Evolutionary conservation across 1,140 invertebrate species (phyloP).

Genomic region (Oryzaephilus surinamensis): DNA sequence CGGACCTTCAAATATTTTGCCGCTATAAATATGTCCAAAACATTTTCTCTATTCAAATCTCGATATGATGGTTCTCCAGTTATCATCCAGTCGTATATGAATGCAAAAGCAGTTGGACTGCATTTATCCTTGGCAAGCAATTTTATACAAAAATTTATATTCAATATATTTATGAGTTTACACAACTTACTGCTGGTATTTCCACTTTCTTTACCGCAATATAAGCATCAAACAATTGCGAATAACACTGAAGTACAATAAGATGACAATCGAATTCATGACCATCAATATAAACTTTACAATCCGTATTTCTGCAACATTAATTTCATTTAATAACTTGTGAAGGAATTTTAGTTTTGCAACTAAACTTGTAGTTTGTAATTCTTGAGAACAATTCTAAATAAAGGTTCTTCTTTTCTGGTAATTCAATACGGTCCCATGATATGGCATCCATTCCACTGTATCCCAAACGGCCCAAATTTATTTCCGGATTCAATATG

Average conservation of each 20-base stretch:
- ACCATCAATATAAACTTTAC: slow-evolving; percentile 42
- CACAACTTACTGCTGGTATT: slow-evolving; percentile 38
- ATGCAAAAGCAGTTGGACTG: slow-evolving; percentile 43
- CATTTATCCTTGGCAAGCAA: slow-evolving; percentile 30
- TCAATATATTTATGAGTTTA: background rate
- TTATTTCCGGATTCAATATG: slow-evolving; percentile 33
- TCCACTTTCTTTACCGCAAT: slow-evolving; percentile 39
- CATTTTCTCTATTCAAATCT: slow-evolving; percentile 49
- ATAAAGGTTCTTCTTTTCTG: slow-evolving; percentile 46
- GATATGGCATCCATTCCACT: slow-evolving; percentile 38
- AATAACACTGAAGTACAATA: slow-evolving; percentile 50
- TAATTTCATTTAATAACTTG: background rate
- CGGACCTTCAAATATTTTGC: slow-evolving; percentile 55
- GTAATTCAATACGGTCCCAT: slow-evolving; percentile 42
- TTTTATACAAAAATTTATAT: background rate
- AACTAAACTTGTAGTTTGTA: slow-evolving; percentile 47
- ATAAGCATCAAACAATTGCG: slow-evolving; percentile 43
- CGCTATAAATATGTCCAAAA: slow-evolving; percentile 56
- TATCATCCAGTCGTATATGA: slow-evolving; percentile 68
- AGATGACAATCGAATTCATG: slow-evolving; percentile 49
- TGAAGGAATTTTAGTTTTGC: too few relatives aligned
- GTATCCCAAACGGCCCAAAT: slow-evolving; percentile 39
- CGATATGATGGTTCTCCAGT: slow-evolving; percentile 46
- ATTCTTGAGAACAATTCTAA: slow-evolving; percentile 42
- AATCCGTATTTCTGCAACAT: slow-evolving; percentile 44